Base-by-base conservation (phyloP, 2,113 vertebrate species). In the Rana temporaria region DNA sequence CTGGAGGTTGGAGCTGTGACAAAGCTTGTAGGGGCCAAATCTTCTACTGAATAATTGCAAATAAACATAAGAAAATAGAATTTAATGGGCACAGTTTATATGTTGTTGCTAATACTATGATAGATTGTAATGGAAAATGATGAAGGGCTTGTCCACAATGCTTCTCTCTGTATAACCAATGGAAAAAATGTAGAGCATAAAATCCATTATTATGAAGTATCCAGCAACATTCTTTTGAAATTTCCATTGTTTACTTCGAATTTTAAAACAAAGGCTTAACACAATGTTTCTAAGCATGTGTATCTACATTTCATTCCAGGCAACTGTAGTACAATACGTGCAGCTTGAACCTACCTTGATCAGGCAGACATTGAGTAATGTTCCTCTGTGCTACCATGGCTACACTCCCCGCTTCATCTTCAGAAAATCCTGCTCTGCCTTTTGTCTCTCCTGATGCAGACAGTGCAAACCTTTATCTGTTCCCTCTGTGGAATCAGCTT, bases 381-480 rank as follows among this genome's bases (percentile, higher is more conserved):
- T 59, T 26, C 11, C 65, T 60, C 30, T n/a, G 17, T 80, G 78
- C 66, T 79, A 16, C 64, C 55, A 79, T 79, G 65, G 56, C 55
- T 70, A 80, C 78, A 42, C 16, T 15, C 55, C 18, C 14, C 15
- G 66, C 78, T 80, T 70, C 30, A 59, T 79, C 52, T 79, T 79
- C 20, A 79, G 52, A 48, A 30, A 48, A 38, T 70, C n/a, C 30
- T 16, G n/a, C 57, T 70, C 32, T 57, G 52, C 30, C 62, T 57
- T 79, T 79, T 80, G 66, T 70, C 56, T 30, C 3, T 80, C 66
- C 19, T 16, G 19, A 7, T 57, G 18, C 55, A 80, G 65, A 52
- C 56, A 80, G 34, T 20, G 26, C 64, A 67, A 65, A 22, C 16
- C 14, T 30, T 56, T 67, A 38, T 57, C 22, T 30, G 6, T 56